Percentiles rank a stretch among this genome's conserved stretches.
Evolutionary conservation across 2,888 invertebrate genomes (phyloP).

Genomic region (Sesia bembeciformis): DNA sequence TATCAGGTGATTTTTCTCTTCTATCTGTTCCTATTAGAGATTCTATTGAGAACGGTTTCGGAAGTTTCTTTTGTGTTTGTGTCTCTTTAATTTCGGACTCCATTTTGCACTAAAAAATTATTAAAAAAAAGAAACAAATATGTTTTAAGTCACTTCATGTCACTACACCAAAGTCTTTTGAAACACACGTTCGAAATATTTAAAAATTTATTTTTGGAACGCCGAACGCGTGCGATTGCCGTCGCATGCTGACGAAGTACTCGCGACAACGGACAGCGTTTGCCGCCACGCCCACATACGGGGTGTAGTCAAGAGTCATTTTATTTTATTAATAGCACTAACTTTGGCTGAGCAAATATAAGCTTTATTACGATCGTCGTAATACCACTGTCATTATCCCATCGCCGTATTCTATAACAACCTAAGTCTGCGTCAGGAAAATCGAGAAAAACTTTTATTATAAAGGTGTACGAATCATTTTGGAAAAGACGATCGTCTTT

Average conservation of each 20-base stretch:
- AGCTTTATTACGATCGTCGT: constrained; percentile 47
- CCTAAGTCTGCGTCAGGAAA: neutral
- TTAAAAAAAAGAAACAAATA: neutral
- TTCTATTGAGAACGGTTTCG: constrained; percentile 78
- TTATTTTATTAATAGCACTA: constrained; percentile 53
- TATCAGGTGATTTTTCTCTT: constrained; percentile 56
- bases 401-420: neutral
- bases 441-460: too few species aligned
- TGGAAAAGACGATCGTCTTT: too few species aligned
- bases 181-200: neutral
- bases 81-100: constrained; percentile 49
- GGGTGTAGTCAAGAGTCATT: constrained; percentile 60
- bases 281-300: constrained; percentile 59
- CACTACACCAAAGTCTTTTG: neutral
- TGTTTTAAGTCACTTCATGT: neutral
- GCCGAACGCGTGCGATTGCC: constrained; percentile 32
- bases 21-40: constrained; percentile 67
- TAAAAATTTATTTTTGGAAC: neutral
- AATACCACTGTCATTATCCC: constrained; percentile 43
- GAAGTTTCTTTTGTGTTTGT: constrained; percentile 55
- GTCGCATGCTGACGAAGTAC: constrained; percentile 38
- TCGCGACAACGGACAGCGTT: constrained; percentile 21
- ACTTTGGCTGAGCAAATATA: constrained; percentile 47
- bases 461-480: too few species aligned
- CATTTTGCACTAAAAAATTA: constrained; percentile 22